A percentile compares a stretch with the other conserved stretches of the same genome.
These are phyloP conservation scores for Caenorhabditis elegans DNA, from an alignment of 1,140 invertebrate genomes.

Conservation along the genomic window WBcel235 BX284605.5:1685501-1686000, in stretches of 20 bases:
- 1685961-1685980: not conserved
- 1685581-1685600: not conserved
- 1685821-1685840: not conserved
- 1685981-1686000: not conserved
- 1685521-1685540: too few relatives aligned
- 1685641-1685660: not conserved
- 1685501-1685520: too few relatives aligned
- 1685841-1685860: not conserved
- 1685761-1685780: not conserved
- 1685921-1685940: not conserved
- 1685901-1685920: slow-evolving; percentile 1
- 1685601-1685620: not conserved
- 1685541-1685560: too few relatives aligned
- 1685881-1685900: not conserved
- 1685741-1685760: not conserved
- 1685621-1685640: not conserved
- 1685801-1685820: too few relatives aligned
- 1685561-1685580: not conserved
- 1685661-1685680: not conserved
- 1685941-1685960: not conserved
- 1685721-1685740: not conserved
- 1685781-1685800: not conserved
- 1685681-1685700: not conserved
- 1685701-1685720: not conserved
- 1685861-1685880: not conserved